Percentiles rank a stretch among this genome's conserved stretches.
These are phyloP conservation scores for Hemicentrotus pulcherrimus DNA, from an alignment of 35 echinoderm and acorn worm genomes.

Conservation along the genomic window DNA sequence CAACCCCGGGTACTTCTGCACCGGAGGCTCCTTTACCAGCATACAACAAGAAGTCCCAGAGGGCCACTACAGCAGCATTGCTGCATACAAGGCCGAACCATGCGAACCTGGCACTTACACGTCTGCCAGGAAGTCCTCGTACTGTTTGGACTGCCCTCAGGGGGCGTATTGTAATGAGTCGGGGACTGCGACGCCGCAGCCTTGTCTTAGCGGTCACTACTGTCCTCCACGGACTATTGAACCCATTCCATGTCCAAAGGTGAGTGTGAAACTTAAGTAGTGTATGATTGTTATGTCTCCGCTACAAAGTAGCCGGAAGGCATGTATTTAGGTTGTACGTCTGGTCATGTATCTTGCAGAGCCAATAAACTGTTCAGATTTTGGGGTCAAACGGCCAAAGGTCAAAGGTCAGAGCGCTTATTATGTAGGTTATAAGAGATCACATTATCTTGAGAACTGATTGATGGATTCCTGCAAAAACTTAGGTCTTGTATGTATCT, in stretches of 20 bases:
- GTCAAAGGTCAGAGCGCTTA: too few species aligned
- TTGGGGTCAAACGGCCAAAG: too few species aligned
- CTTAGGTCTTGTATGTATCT: too few species aligned
- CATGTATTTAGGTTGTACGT: too few species aligned
- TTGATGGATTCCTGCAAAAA: too few species aligned
- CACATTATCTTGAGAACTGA: too few species aligned
- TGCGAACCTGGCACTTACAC: conserved; percentile 84
- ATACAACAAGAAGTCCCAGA: conserved; percentile 66
- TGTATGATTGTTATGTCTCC: too few species aligned
- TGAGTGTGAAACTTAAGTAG: conserved; percentile 25
- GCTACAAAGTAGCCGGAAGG: too few species aligned
- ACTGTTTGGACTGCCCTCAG: conserved; percentile 73
- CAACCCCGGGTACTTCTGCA: conserved; percentile 92
- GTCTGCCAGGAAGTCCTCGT: conserved; percentile 70
- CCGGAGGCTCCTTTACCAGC: conserved; percentile 78
- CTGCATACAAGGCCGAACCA: conserved; percentile 86
- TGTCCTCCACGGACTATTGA: conserved; percentile 72
- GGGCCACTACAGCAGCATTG: conserved; percentile 73
- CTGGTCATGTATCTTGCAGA: too few species aligned
- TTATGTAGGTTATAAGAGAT: too few species aligned
- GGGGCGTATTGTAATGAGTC: conserved; percentile 83
- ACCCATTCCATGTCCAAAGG: conserved; percentile 86
- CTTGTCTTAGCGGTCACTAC: conserved; percentile 73
- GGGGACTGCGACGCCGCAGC: conserved; percentile 61
- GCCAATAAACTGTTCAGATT: too few species aligned